Conservation (phyloP, 2,797 vertebrate species). For the Lithobates sylvaticus region DNA sequence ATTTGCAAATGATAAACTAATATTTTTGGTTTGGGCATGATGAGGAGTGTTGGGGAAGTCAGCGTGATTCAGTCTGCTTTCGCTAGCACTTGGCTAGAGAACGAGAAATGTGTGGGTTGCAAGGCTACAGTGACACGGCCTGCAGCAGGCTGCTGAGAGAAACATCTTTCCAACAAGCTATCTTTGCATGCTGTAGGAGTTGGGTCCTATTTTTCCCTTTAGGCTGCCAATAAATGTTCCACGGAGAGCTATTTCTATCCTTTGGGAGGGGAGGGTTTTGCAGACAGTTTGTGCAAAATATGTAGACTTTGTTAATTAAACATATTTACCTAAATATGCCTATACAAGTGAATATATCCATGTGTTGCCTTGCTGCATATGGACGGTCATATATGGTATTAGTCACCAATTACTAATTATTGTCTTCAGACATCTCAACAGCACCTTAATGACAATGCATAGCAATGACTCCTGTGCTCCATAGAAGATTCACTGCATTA, state of each 20-base stretch:
- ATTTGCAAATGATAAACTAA: slow-evolving; percentile 60
- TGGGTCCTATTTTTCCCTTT: slow-evolving; percentile 59
- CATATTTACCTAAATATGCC: slow-evolving; percentile 47
- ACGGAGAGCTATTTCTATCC: slow-evolving; percentile 47
- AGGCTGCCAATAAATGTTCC: slow-evolving; percentile 59
- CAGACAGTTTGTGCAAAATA: slow-evolving; percentile 53
- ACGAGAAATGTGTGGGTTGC: slow-evolving; percentile 41
- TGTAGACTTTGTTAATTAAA: slow-evolving; percentile 48
- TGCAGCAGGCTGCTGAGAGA: slow-evolving; percentile 60
- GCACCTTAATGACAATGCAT: not conserved
- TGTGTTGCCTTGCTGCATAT: not conserved
- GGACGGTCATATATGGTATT: not conserved
- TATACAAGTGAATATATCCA: slow-evolving; percentile 13
- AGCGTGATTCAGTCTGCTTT: slow-evolving; percentile 61
- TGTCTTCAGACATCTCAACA: not conserved
- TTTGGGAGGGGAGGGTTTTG: slow-evolving; percentile 17
- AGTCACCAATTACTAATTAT: not conserved
- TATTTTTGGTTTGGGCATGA: slow-evolving; percentile 52
- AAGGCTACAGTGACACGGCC: slow-evolving; percentile 52
- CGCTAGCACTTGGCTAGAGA: slow-evolving; percentile 47
- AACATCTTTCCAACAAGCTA: slow-evolving; percentile 66
- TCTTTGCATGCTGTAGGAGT: slow-evolving; percentile 62
- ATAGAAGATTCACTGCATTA: not conserved
- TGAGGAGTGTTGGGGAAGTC: slow-evolving; percentile 45
- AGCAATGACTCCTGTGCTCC: not conserved